Percentiles rank a stretch among this genome's conserved stretches.
Conservation (phyloP, 2,888 invertebrate genomes). For the Sceliomorpha sp. region DNA sequence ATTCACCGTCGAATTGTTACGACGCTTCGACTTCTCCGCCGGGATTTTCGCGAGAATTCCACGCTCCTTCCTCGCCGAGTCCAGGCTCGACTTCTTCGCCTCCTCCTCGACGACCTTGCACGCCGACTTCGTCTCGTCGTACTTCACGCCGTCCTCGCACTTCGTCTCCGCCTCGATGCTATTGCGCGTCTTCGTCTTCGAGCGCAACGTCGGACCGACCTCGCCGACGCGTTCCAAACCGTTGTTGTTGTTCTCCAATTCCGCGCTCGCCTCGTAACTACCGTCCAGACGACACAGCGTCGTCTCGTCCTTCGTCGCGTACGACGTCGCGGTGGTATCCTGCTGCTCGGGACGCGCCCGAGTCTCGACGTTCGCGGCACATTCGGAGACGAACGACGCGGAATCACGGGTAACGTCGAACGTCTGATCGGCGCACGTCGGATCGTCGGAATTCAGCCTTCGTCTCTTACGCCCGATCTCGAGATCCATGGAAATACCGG, state of each 20-base stretch:
- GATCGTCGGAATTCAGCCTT: slow-evolving; percentile 66
- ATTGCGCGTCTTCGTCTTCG: slow-evolving; percentile 75
- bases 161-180: slow-evolving; percentile 63
- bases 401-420: slow-evolving; percentile 63
- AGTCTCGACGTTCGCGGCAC: too few relatives aligned
- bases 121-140: too few relatives aligned
- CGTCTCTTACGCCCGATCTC: slow-evolving; percentile 66
- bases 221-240: slow-evolving; percentile 65
- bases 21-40: slow-evolving; percentile 68
- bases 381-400: slow-evolving; percentile 68
- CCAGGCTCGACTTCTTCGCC: slow-evolving; percentile 59
- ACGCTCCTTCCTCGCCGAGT: slow-evolving; percentile 69
- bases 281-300: slow-evolving; percentile 60
- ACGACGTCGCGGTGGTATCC: slow-evolving; percentile 61
- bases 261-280: slow-evolving; percentile 57
- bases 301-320: slow-evolving; percentile 46
- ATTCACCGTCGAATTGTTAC: slow-evolving; percentile 75
- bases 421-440: slow-evolving; percentile 53
- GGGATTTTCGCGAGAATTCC: slow-evolving; percentile 64
- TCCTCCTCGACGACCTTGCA: slow-evolving; percentile 57
- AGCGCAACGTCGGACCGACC: slow-evolving; percentile 73
- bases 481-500: slow-evolving; percentile 61
- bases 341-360: too few relatives aligned
- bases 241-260: slow-evolving; percentile 74
- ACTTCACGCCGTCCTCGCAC: slow-evolving; percentile 61